Evolutionary conservation across 1,140 invertebrate species (phyloP).

Genomic region (Drosophila sucinea): DNA sequence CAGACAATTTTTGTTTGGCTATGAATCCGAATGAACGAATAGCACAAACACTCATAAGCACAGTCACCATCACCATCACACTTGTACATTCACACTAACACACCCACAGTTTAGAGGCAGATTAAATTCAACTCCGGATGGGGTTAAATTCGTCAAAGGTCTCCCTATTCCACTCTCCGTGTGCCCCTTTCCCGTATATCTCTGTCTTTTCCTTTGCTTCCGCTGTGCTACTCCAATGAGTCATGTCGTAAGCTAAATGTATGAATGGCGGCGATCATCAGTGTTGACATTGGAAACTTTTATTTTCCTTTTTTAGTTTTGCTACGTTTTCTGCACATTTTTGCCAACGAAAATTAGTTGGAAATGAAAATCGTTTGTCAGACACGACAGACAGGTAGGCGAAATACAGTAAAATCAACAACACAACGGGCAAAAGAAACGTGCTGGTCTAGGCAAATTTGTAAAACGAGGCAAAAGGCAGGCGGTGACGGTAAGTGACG

Average conservation of each 20-base stretch:
- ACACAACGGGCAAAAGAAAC: constrained; percentile 23
- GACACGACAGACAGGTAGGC: constrained; percentile 22
- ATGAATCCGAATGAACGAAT: constrained; percentile 11
- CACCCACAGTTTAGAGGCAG: not conserved
- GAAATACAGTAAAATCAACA: not conserved
- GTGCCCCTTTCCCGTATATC: not conserved
- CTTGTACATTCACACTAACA: constrained; percentile 20
- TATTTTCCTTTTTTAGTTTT: constrained; percentile 41
- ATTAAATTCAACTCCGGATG: not conserved
- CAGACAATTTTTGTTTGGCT: constrained; percentile 21
- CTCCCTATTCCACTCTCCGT: not conserved
- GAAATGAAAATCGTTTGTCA: constrained; percentile 66
- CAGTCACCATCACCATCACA: constrained; percentile 5
- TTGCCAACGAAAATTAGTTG: constrained; percentile 66
- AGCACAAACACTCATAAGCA: not conserved
- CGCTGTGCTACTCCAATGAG: constrained; percentile 52
- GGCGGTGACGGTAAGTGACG: not conserved
- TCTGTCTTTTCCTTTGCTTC: constrained; percentile 45
- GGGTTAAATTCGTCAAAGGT: not conserved
- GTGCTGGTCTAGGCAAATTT: constrained; percentile 61
- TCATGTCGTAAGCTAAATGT: constrained; percentile 68
- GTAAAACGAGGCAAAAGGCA: constrained; percentile 24
- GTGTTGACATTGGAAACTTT: constrained; percentile 72
- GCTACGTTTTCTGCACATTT: constrained; percentile 58
- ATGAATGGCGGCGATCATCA: constrained; percentile 43